Conservation (phyloP, 2,888 invertebrate genomes). For the Drosophila cyrtoloma region DNA sequence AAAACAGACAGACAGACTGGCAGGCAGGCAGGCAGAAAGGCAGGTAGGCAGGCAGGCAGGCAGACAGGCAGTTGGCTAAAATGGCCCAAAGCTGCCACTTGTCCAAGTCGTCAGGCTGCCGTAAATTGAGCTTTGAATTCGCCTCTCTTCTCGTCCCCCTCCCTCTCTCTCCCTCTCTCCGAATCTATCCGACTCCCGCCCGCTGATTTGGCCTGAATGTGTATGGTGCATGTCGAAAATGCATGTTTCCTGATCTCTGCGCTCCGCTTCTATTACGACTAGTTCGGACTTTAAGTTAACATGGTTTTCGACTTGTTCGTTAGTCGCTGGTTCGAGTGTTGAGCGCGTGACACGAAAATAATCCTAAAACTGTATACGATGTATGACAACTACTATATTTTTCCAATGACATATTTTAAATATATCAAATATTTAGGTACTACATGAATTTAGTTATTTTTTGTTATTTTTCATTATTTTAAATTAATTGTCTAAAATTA, state of each 20-base stretch:
- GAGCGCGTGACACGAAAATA: constrained; percentile 37
- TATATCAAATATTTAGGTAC: neutral
- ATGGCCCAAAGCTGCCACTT: constrained; percentile 70
- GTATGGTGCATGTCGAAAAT: constrained; percentile 73
- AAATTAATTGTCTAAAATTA: neutral
- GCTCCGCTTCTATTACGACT: constrained; percentile 41
- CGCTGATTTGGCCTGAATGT: constrained; percentile 66
- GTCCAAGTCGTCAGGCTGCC: constrained; percentile 64
- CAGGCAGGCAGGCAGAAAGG: constrained; percentile 17
- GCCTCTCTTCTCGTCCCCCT: constrained; percentile 6
- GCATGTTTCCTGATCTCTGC: constrained; percentile 67
- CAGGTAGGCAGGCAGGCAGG: constrained; percentile 6
- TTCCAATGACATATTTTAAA: neutral
- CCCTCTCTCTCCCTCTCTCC: too few relatives aligned
- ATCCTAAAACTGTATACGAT: neutral
- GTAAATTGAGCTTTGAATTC: constrained; percentile 70
- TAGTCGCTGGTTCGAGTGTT: constrained; percentile 34
- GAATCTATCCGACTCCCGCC: constrained; percentile 5
- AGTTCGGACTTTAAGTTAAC: constrained; percentile 69
- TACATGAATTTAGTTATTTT: neutral
- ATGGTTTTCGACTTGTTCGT: constrained; percentile 71
- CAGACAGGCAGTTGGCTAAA: constrained; percentile 45
- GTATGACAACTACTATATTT: neutral
- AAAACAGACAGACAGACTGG: constrained; percentile 10
- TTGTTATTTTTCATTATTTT: neutral